Evolutionary conservation across 2,888 invertebrate species (phyloP), one percentile per base, ranked within the genome.

Genomic region (Argynnis bischoffii): DNA sequence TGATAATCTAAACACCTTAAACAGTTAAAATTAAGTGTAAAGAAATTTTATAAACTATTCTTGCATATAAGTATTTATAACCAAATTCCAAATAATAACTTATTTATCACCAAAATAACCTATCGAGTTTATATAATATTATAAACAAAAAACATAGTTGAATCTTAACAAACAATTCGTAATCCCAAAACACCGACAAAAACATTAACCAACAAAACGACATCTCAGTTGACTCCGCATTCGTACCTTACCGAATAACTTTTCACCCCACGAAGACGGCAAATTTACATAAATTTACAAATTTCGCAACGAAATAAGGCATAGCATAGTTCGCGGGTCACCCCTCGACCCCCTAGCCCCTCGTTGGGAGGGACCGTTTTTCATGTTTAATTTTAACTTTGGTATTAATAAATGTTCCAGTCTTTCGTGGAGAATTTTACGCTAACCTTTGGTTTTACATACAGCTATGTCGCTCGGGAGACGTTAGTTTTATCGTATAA

Each of bases 351-450:
- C 50, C 55, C 54, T 18, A 5, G 11, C 55, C 55, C 59, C 54
- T 51, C n/a, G 68, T 53, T 57, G 65, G 79, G 54, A 59, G 69
- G 64, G 69, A 57, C 82, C 88, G 90, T 92, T 92, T 92, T 92
- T 92, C 92, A 91, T 91, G 92, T 92, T 92, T 92, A 91, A 92
- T 92, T 92, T 92, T 89, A 92, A 92, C 92, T 92, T 92, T 84
- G 88, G 88, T 91, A 92, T 92, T 92, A 92, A 92, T 92, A 92
- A 90, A 87, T 85, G 84, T 85, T 80, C 81, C 78, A 84, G 87
- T 91, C 90, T 90, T 90, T 89, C 85, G 69, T 68, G 65, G 70
- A 67, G 65, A 67, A 63, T 70, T 72, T 73, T 72, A 69, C 60
- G 55, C 64, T 63, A 87, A 88, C 88, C 88, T 87, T 89, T 87